Base-by-base conservation (phyloP, 2,113 vertebrate genomes). In the Cariama cristata region DNA sequence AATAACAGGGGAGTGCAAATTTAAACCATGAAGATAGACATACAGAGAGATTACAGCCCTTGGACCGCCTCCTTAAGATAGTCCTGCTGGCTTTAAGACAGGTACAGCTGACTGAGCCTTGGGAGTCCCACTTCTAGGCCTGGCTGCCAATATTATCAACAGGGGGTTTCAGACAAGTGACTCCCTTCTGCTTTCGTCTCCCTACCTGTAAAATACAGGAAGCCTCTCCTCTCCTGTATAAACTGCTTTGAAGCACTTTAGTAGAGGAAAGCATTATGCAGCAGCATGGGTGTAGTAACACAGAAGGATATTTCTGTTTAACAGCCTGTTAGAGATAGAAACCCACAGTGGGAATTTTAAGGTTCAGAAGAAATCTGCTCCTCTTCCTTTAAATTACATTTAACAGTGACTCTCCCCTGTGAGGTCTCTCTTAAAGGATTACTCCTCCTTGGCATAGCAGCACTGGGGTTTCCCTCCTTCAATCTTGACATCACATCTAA, bases 301-400 rank as follows among this genome's bases (percentile, higher is more conserved):
- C 1, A 84, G 63, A 80, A 77, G 21, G 55, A 18, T 94, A 85
- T 84, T 91, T 86, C 94, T 87, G 35, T 79, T 93, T 81, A 93
- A 94, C 87, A 95, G 22, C 55, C 79, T 82, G 47, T 64, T 87
- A 87, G 60, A 75, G 73, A 53, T 14, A 87, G 69, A 92, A 93
- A 94, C 7, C 71, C 84, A 17, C 88, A 50, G 52, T n/a, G 80
- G 71, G 86, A 87, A 81, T 96, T 92, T 68, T 84, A 90, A 94
- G 45, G 67, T 90, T 93, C 67, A 42, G 60, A 79, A 79, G 64
- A 82, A 92, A 86, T 64, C 40, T 85, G 15, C 33, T 79, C 13
- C 52, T 84, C 80, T 91, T 80, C 44, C 73, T 69, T 68, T 66
- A 81, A 93, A 89, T 87, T 84, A 68, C 58, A 40, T 89, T 83